phyloP scores from a whole-genome alignment of 2,113 vertebrate genomes.

The Cromileptes altivelis region DNA sequence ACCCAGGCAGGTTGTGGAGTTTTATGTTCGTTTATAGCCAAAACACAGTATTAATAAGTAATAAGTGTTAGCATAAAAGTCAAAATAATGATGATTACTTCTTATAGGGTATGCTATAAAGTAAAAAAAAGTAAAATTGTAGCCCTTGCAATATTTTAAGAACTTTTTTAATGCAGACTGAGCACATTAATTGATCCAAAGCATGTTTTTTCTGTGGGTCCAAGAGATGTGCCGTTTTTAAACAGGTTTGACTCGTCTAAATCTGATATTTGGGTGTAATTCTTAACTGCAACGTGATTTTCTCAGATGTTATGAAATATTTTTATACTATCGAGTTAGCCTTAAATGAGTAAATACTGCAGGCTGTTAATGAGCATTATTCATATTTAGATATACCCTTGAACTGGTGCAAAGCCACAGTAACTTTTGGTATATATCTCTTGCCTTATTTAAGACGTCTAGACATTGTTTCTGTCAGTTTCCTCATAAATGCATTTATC shows the following conservation, averaged over 20 bases:
- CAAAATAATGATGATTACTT: background rate
- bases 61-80: background rate
- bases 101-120: background rate
- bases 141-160: background rate
- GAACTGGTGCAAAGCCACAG: background rate
- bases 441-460: background rate
- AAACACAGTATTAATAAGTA: background rate
- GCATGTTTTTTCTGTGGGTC: background rate
- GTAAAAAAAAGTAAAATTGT: background rate
- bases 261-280: background rate
- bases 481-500: background rate
- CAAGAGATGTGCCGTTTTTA: background rate
- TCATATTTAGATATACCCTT: background rate
- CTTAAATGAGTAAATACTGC: conserved; percentile 23
- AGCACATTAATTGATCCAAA: background rate
- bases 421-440: background rate
- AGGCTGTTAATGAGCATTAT: conserved; percentile 7
- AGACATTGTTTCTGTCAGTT: background rate
- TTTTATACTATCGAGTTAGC: background rate
- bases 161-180: background rate
- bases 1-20: background rate
- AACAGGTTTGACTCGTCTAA: background rate
- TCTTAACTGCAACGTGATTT: background rate
- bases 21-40: background rate
- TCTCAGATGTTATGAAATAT: conserved; percentile 34